Percentiles rank a stretch among this genome's conserved stretches.
Conservation (phyloP, 2,113 vertebrate species). For the Cricetomys ansorgei region DNA sequence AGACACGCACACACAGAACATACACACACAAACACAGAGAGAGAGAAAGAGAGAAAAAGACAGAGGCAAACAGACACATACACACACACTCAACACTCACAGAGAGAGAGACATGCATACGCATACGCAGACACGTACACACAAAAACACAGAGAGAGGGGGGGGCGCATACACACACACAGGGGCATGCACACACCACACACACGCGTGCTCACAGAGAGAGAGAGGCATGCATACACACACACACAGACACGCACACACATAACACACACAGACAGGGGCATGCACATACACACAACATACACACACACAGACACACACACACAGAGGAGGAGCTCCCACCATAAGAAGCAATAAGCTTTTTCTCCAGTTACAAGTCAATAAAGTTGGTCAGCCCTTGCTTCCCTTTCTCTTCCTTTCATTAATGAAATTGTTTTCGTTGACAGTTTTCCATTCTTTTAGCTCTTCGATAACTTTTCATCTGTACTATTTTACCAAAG, state of each 20-base stretch:
- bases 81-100: too few species aligned
- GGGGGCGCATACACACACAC: too few species aligned
- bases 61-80: too few species aligned
- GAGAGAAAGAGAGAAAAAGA: too few species aligned
- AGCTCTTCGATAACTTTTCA: background rate
- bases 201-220: background rate
- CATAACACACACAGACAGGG: rapidly evolving
- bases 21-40: background rate
- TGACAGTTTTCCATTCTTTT: background rate
- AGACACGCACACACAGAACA: background rate
- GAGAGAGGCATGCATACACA: rapidly evolving
- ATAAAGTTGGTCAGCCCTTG: rapidly evolving
- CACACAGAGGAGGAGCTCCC: too few species aligned
- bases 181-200: too few species aligned
- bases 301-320: background rate
- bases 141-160: background rate
- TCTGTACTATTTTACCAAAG: background rate
- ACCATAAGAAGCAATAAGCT: background rate
- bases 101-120: too few species aligned
- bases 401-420: background rate
- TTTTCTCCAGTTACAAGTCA: background rate
- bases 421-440: background rate
- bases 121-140: background rate
- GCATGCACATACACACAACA: background rate
- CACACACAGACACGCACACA: background rate